A percentile compares a stretch with the other conserved stretches of the same genome.
These are phyloP conservation scores for Sminthurinus signatus DNA, from an alignment of 1,140 invertebrate species.

Conservation along the genomic window DNA sequence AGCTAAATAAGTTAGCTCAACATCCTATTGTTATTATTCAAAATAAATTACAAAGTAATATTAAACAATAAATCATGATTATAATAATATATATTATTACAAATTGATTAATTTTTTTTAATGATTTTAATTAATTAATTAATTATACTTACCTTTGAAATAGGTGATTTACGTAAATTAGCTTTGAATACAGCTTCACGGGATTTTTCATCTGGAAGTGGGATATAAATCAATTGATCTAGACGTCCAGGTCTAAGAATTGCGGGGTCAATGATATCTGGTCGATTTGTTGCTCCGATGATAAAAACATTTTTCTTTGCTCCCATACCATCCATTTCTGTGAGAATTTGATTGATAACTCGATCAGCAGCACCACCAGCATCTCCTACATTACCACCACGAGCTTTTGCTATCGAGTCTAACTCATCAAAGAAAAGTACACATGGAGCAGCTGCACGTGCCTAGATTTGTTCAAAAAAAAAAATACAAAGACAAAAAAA, in stretches of 20 bases:
- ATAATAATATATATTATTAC: too few relatives aligned
- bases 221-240: constrained; percentile 95
- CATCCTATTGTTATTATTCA: constrained; percentile 57
- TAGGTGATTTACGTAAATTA: constrained; percentile 93
- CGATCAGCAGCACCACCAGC: constrained; percentile 97
- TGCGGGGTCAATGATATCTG: constrained; percentile 98
- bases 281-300: constrained; percentile 91
- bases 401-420: constrained; percentile 98
- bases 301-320: constrained; percentile 99
- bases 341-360: constrained; percentile 99
- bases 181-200: constrained; percentile 91
- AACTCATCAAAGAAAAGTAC: constrained; percentile 99
- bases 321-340: constrained; percentile 99
- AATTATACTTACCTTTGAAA: constrained; percentile 64
- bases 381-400: constrained; percentile 94
- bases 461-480: too few relatives aligned
- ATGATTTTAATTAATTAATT: too few relatives aligned
- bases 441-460: constrained; percentile 96
- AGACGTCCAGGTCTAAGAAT: constrained; percentile 96
- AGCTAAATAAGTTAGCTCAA: constrained; percentile 89
- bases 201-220: constrained; percentile 96
- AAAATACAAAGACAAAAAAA: constrained; percentile 38
- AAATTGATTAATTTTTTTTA: too few relatives aligned
- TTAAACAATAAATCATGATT: too few relatives aligned
- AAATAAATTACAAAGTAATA: background rate